phyloP scores from a whole-genome alignment of 2,113 vertebrate genomes.

The Callochromis pleurospilus region DNA sequence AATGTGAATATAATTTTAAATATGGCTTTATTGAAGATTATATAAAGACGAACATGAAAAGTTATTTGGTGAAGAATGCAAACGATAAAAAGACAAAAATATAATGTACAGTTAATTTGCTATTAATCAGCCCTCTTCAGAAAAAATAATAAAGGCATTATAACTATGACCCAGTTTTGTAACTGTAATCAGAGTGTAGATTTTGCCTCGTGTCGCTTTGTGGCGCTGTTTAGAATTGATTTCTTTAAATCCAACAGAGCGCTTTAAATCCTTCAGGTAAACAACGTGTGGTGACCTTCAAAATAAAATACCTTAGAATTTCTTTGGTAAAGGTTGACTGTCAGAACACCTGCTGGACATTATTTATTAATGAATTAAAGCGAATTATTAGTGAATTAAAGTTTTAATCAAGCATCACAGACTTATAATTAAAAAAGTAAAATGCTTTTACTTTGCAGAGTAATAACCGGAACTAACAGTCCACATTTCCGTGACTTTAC shows the following conservation, averaged over 20 bases:
- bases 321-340: not conserved
- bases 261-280: not conserved
- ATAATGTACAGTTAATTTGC: not conserved
- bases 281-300: not conserved
- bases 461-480: not conserved
- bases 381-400: not conserved
- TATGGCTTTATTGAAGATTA: not conserved
- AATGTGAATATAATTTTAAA: not conserved
- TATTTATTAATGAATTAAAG: not conserved
- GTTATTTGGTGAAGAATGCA: not conserved
- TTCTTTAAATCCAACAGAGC: not conserved
- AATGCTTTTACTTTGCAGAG: not conserved
- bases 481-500: not conserved
- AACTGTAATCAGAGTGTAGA: not conserved
- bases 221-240: not conserved
- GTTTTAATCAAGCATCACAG: rapidly evolving
- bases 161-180: not conserved
- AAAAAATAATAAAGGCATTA: not conserved
- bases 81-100: not conserved
- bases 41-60: not conserved
- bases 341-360: rapidly evolving
- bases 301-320: not conserved
- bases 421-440: not conserved
- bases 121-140: not conserved
- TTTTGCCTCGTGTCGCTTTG: not conserved